Evolutionary conservation across 2,888 invertebrate genomes (phyloP).

Genomic region (Rhabditophanes sp.): DNA sequence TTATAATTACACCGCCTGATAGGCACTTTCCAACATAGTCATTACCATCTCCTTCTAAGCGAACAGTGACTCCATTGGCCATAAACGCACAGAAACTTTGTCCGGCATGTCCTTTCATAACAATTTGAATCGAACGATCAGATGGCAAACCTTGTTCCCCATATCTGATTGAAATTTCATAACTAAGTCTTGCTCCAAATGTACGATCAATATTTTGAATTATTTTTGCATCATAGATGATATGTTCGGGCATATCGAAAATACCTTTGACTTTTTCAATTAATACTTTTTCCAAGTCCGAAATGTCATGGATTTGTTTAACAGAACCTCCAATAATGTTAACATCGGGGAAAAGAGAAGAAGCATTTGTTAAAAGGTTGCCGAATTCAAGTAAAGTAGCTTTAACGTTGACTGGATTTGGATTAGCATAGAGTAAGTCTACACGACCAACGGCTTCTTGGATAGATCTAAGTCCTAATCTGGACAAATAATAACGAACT

Average conservation of each 20-base stretch:
- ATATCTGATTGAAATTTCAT: constrained; percentile 51
- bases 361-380: constrained; percentile 69
- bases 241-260: constrained; percentile 22
- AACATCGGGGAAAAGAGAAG: constrained; percentile 71
- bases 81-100: constrained; percentile 98
- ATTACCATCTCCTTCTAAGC: constrained; percentile 86
- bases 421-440: constrained; percentile 63
- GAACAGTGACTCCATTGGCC: constrained; percentile 70
- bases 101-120: constrained; percentile 77
- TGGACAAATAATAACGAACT: constrained; percentile 69
- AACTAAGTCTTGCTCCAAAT: constrained; percentile 80
- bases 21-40: constrained; percentile 93
- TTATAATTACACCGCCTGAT: constrained; percentile 80
- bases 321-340: constrained; percentile 75
- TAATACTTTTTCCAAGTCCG: constrained; percentile 24
- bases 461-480: constrained; percentile 62
- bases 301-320: constrained; percentile 51
- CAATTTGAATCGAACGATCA: constrained; percentile 57
- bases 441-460: constrained; percentile 61
- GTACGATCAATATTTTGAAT: constrained; percentile 81
- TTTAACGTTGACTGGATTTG: constrained; percentile 60
- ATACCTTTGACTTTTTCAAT: constrained; percentile 19
- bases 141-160: constrained; percentile 31
- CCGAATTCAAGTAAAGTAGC: constrained; percentile 69
- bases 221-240: constrained; percentile 55